Conservation (phyloP, 1,140 invertebrate genomes). For the Bombyx mandarina region DNA sequence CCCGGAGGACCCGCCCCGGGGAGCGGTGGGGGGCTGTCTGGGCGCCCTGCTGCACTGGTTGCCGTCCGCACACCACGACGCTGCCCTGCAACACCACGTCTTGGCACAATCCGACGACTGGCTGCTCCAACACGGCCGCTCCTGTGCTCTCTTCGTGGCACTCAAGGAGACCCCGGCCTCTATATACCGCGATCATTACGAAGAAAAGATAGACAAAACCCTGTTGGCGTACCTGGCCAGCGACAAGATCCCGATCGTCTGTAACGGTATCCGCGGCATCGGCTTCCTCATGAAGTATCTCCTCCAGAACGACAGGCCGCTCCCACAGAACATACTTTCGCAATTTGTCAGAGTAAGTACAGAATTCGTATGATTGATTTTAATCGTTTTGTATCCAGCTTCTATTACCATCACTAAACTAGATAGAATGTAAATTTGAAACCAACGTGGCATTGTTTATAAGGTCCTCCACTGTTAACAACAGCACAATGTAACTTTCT, state of each 20-base stretch:
- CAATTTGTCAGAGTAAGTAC: conserved; percentile 85
- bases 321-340: conserved; percentile 79
- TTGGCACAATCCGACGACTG: conserved; percentile 79
- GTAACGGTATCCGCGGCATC: conserved; percentile 88
- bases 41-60: conserved; percentile 88
- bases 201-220: conserved; percentile 78
- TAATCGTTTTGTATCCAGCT: no score
- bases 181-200: conserved; percentile 79
- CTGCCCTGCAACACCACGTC: conserved; percentile 83
- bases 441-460: not conserved
- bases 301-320: conserved; percentile 73
- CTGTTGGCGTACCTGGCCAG: conserved; percentile 79
- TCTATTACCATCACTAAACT: no score
- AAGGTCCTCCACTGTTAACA: no score
- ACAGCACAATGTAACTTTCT: not conserved
- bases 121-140: conserved; percentile 84
- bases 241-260: conserved; percentile 83
- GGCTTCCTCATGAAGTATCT: conserved; percentile 88
- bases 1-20: conserved; percentile 85
- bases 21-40: conserved; percentile 87
- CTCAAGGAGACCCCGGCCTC: conserved; percentile 87
- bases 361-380: not conserved
- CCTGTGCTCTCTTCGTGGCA: conserved; percentile 86
- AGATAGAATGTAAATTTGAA: no score
- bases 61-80: conserved; percentile 79